These are phyloP conservation scores for Carassius carassius DNA, from an alignment of 2,113 vertebrate genomes.

Conservation along the genomic window DNA sequence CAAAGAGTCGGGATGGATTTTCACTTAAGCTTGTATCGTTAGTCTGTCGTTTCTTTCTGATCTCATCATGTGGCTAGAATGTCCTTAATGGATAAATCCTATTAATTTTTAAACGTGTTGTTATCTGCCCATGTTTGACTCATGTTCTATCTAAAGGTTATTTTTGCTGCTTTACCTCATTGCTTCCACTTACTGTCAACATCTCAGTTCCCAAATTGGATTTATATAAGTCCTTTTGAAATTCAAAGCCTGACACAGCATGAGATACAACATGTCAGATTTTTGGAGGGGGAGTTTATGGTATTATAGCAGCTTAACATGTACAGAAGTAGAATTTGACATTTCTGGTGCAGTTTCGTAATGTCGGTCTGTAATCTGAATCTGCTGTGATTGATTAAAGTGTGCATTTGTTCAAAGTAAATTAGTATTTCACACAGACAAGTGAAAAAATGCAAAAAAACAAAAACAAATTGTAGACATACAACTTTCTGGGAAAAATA, in stretches of 20 bases:
- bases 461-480: not conserved
- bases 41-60: not conserved
- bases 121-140: slow-evolving; percentile 3
- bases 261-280: not conserved
- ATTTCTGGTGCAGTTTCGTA: not conserved
- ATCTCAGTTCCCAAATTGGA: slow-evolving; percentile 37
- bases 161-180: not conserved
- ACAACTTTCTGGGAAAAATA: not conserved
- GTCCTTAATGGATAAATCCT: slow-evolving; percentile 11
- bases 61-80: not conserved
- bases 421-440: not conserved
- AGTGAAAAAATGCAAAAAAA: not conserved
- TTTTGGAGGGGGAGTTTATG: not conserved
- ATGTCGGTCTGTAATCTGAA: not conserved
- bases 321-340: slow-evolving; percentile 11
- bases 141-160: slow-evolving; percentile 6
- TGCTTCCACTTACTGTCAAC: not conserved
- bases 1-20: not conserved
- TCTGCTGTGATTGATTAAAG: not conserved
- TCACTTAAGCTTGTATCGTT: not conserved
- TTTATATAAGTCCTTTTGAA: slow-evolving; percentile 1
- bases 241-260: not conserved
- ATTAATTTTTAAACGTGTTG: not conserved
- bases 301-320: not conserved
- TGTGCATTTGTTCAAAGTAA: not conserved